Conservation (phyloP, 64 coral and sea anemone species). For the Cladopsammia gracilis region DNA sequence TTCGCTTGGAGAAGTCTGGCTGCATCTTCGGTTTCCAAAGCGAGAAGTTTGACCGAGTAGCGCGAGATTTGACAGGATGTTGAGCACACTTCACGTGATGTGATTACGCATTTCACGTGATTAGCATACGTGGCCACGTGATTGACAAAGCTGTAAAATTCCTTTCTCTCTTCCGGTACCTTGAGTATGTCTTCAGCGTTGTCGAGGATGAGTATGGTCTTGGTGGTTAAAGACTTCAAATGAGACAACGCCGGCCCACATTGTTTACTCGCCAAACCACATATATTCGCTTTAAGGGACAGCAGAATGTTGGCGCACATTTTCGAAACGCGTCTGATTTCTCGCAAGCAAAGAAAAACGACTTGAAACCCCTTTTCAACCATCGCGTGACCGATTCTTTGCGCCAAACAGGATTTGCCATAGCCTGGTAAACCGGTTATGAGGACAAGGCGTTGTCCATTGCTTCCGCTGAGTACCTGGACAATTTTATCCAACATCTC, state of each 20-base stretch:
- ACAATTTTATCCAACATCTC: neutral
- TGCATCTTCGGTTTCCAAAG: neutral
- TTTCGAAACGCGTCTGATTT: neutral
- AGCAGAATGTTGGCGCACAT: conserved; percentile 2
- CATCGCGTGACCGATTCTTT: conserved; percentile 24
- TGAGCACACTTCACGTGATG: neutral
- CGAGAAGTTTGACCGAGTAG: conserved; percentile 16
- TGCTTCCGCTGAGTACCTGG: neutral
- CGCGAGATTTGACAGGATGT: neutral
- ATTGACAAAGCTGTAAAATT: conserved; percentile 29
- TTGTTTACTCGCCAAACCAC: neutral
- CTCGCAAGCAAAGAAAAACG: conserved; percentile 34
- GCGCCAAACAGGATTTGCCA: conserved; percentile 48
- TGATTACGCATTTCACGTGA: conserved; percentile 30
- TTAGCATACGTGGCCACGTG: neutral
- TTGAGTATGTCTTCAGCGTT: conserved; percentile 25
- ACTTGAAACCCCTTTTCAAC: neutral
- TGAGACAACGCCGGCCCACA: neutral
- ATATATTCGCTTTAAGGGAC: neutral
- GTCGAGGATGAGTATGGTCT: conserved; percentile 10
- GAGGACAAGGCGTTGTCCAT: neutral
- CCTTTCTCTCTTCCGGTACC: neutral
- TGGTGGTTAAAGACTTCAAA: neutral
- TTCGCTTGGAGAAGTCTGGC: conserved; percentile 10
- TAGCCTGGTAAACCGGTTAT: conserved; percentile 52